phyloP scores from a whole-genome alignment of 2,797 vertebrate species.

The Chelmon rostratus region DNA sequence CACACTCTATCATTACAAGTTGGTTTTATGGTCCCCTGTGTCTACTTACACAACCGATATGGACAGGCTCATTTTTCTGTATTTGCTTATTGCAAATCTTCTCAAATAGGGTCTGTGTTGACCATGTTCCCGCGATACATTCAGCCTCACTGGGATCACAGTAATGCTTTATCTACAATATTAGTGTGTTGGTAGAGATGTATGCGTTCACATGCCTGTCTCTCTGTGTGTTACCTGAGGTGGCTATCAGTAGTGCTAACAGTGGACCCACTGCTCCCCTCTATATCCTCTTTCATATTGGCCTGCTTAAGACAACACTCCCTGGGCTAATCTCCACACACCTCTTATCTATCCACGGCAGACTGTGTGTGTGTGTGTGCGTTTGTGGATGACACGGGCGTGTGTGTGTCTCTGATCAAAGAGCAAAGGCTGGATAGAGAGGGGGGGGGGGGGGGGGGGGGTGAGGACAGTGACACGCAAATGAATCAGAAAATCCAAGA shows the following conservation, averaged over 20 bases:
- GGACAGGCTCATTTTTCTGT: not conserved
- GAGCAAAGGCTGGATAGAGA: not conserved
- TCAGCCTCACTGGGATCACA: constrained; percentile 4
- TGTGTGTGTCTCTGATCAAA: constrained; percentile 15
- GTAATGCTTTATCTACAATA: constrained; percentile 14
- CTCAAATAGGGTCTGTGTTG: constrained; percentile 8
- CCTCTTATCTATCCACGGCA: constrained; percentile 76
- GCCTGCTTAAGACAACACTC: constrained; percentile 66
- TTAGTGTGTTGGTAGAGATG: constrained; percentile 9
- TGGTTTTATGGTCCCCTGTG: constrained; percentile 4
- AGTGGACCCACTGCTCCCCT: constrained; percentile 39
- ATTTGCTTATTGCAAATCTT: constrained; percentile 4
- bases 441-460: no score
- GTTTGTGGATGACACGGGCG: constrained; percentile 3
- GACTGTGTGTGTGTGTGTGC: constrained; percentile 36
- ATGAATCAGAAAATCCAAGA: not conserved
- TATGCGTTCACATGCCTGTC: constrained; percentile 8
- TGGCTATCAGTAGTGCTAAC: constrained; percentile 43
- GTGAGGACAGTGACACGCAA: not conserved
- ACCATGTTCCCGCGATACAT: not conserved
- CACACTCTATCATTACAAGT: not conserved
- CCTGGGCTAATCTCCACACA: constrained; percentile 69
- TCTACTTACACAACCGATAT: not conserved
- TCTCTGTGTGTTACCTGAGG: constrained; percentile 24
- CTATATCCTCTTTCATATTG: constrained; percentile 57